Conservation (phyloP, 2,888 invertebrate genomes). For the Ormyrus nitidulus region DNA sequence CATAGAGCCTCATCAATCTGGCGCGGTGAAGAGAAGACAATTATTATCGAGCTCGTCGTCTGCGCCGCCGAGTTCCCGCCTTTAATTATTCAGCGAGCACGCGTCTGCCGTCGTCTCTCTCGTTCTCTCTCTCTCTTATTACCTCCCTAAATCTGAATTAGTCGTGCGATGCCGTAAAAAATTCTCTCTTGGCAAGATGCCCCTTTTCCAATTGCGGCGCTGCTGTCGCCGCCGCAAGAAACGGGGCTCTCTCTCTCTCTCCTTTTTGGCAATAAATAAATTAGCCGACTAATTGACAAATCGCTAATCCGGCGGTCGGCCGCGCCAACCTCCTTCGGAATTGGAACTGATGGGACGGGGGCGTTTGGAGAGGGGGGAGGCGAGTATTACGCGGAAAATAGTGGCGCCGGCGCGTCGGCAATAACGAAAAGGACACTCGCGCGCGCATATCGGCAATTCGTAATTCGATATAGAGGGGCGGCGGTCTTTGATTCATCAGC, state of each 20-base stretch:
- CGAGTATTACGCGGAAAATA: constrained; percentile 56
- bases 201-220: constrained; percentile 9
- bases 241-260: constrained; percentile 39
- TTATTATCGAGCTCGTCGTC: constrained; percentile 8
- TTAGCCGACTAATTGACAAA: constrained; percentile 71
- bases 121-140: constrained; percentile 47
- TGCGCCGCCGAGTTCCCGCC: not conserved
- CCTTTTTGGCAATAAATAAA: constrained; percentile 66
- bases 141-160: constrained; percentile 60
- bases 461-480: constrained; percentile 24
- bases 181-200: constrained; percentile 27
- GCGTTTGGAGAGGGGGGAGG: no score
- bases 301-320: constrained; percentile 65
- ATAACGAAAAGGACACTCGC: constrained; percentile 51
- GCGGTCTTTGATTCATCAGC: constrained; percentile 62
- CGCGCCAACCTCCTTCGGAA: constrained; percentile 54
- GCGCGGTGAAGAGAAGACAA: not conserved
- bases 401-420: constrained; percentile 59
- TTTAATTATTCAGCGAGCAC: constrained; percentile 39
- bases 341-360: constrained; percentile 21
- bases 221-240: constrained; percentile 12
- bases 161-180: constrained; percentile 35
- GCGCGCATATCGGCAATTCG: constrained; percentile 21
- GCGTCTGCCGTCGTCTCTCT: not conserved
- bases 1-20: no score